A percentile compares a stretch with the other conserved stretches of the same genome.
Conservation (phyloP, 2,113 vertebrate genomes). For the Smithornis capensis region DNA sequence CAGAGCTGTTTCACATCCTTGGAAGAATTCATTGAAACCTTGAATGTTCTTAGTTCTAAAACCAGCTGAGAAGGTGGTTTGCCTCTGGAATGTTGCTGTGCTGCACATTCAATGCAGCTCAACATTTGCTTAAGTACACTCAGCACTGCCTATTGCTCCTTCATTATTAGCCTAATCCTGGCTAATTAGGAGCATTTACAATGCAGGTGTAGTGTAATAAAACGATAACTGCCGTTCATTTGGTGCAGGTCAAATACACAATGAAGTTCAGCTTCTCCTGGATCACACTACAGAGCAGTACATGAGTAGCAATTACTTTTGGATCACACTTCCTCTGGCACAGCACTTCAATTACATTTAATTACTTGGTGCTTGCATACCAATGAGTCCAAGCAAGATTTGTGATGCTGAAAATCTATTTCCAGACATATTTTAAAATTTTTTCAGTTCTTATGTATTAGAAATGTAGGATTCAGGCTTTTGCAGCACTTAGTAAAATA, state of each 20-base stretch:
- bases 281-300: neutral
- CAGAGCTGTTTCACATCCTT: neutral
- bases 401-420: neutral
- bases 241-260: neutral
- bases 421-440: neutral
- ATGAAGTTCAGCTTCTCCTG: neutral
- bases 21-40: neutral
- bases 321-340: conserved; percentile 27
- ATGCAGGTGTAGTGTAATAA: neutral
- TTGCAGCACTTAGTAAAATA: neutral
- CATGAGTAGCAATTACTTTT: neutral
- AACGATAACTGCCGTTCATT: neutral
- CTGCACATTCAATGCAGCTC: neutral
- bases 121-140: neutral
- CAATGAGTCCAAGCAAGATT: neutral
- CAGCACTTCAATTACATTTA: neutral
- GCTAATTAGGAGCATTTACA: neutral
- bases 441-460: neutral
- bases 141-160: neutral
- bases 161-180: neutral
- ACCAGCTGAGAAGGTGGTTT: neutral
- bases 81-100: neutral
- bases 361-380: conserved; percentile 1
- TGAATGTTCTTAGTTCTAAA: neutral
- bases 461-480: neutral